Percentiles rank a stretch among this genome's conserved stretches.
Conservation (phyloP, 2,888 invertebrate genomes). For the Euplagia quadripunctaria region DNA sequence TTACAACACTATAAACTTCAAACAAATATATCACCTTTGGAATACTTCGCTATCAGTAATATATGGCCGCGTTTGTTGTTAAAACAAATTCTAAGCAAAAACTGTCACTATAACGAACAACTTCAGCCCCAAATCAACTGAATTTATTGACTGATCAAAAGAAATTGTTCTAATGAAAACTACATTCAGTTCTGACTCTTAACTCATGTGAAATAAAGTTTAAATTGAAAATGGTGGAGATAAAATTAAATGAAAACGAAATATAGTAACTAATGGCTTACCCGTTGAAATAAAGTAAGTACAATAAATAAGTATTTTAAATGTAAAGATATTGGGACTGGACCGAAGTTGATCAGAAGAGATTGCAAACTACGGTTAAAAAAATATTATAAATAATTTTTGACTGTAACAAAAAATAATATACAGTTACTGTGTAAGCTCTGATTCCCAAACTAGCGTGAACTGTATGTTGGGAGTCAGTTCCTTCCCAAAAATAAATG, state of each 20-base stretch:
- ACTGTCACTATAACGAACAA: slow-evolving; percentile 46
- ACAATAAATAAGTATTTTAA: slow-evolving; percentile 40
- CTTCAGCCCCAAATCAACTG: slow-evolving; percentile 44
- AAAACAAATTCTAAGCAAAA: slow-evolving; percentile 51
- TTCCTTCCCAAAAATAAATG: too few relatives aligned
- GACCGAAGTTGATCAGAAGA: background rate
- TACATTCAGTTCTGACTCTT: slow-evolving; percentile 23
- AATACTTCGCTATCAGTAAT: slow-evolving; percentile 33
- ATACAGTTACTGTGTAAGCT: too few relatives aligned
- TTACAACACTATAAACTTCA: slow-evolving; percentile 24
- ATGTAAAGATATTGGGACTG: slow-evolving; percentile 27
- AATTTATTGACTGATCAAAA: slow-evolving; percentile 56
- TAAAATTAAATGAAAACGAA: slow-evolving; percentile 46
- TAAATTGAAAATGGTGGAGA: slow-evolving; percentile 10
- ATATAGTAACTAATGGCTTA: slow-evolving; percentile 45
- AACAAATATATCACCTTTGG: slow-evolving; percentile 29
- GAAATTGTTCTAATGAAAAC: slow-evolving; percentile 38
- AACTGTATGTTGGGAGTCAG: too few relatives aligned
- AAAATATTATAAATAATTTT: background rate
- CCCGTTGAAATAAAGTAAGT: slow-evolving; percentile 43
- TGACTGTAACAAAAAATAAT: too few relatives aligned
- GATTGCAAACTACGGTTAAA: background rate
- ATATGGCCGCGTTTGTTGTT: slow-evolving; percentile 37
- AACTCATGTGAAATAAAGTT: background rate
- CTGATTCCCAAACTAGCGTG: too few relatives aligned